These are phyloP conservation scores for Phrixothrix hirtus DNA, from an alignment of 2,888 invertebrate genomes.

Conservation along the genomic window DNA sequence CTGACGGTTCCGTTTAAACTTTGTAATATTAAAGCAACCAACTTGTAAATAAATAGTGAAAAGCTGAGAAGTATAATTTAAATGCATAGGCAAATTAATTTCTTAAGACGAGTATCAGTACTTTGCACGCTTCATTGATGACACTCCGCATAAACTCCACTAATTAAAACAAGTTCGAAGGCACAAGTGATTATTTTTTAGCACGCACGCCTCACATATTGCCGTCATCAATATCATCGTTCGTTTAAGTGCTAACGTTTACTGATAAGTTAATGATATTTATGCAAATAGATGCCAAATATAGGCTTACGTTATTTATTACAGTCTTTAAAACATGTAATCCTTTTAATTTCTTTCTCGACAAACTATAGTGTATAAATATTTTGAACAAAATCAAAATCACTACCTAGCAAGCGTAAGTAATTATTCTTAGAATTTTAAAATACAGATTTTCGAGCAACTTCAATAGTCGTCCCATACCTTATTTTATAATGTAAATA, in stretches of 20 bases:
- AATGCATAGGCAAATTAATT: conserved; percentile 39
- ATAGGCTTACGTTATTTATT: conserved; percentile 9
- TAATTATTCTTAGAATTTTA: no score
- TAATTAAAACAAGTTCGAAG: conserved; percentile 33
- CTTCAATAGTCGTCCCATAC: no score
- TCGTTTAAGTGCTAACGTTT: conserved; percentile 16
- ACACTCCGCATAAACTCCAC: conserved; percentile 38
- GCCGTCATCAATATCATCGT: conserved; percentile 17
- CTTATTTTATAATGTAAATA: no score
- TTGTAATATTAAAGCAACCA: neutral
- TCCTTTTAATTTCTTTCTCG: conserved; percentile 1
- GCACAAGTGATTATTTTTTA: conserved; percentile 33
- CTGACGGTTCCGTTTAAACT: conserved; percentile 1
- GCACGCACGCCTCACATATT: conserved; percentile 28
- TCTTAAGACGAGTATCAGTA: conserved; percentile 42
- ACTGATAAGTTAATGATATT: conserved; percentile 25
- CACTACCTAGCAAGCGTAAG: no score
- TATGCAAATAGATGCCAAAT: conserved; percentile 16
- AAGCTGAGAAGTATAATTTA: conserved; percentile 33
- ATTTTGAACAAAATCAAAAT: no score
- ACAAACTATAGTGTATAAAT: no score
- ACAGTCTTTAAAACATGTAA: conserved; percentile 1
- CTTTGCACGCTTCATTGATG: conserved; percentile 36
- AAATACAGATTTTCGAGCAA: no score
- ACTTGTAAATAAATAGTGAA: conserved; percentile 19